Conservation (phyloP, 1,140 invertebrate species). For the Ladona fulva region DNA sequence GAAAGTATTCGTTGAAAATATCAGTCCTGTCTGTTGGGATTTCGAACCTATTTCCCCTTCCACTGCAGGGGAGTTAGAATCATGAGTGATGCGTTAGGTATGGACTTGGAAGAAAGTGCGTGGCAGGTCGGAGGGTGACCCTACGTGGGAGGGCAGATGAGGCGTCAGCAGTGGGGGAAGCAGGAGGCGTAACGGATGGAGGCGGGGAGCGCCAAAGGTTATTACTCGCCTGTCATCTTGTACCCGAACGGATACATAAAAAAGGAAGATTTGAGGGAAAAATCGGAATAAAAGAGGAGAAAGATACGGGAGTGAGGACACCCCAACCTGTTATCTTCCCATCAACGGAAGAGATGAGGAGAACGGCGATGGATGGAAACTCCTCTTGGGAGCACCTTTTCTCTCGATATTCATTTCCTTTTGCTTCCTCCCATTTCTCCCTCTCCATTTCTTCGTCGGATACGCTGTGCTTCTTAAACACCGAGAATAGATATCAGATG, state of each 20-base stretch:
- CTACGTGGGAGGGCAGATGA: not conserved
- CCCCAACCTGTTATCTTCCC: conserved; percentile 6
- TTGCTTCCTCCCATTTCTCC: no score
- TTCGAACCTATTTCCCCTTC: no score
- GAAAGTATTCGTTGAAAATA: no score
- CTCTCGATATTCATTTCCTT: no score
- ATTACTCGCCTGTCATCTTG: not conserved
- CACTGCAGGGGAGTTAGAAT: no score
- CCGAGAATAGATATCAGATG: no score
- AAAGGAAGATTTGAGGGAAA: not conserved
- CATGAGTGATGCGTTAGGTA: no score
- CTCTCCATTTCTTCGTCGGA: no score
- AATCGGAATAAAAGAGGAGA: not conserved
- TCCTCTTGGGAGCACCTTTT: not conserved
- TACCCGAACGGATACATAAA: not conserved
- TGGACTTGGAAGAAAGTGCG: not conserved
- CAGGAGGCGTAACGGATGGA: not conserved
- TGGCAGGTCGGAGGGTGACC: not conserved
- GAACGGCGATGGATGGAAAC: not conserved
- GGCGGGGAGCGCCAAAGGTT: not conserved
- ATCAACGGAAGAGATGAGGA: not conserved
- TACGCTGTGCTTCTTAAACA: no score
- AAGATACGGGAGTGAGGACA: not conserved
- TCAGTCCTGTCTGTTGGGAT: no score
- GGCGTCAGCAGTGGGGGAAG: not conserved